These are phyloP conservation scores for Cenopis cana DNA, from an alignment of 2,888 invertebrate species.

Conservation along the genomic window DNA sequence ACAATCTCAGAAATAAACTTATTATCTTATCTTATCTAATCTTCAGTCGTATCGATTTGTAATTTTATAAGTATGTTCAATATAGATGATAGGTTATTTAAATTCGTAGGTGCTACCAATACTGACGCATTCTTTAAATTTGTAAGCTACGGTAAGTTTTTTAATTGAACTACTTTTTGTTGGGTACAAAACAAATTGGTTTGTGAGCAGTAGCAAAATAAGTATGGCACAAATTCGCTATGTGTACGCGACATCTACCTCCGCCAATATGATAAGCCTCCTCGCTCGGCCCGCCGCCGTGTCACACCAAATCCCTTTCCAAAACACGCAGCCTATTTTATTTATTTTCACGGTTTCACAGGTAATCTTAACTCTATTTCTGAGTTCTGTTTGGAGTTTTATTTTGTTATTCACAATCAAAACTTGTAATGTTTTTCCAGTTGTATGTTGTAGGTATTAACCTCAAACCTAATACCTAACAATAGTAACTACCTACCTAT, in stretches of 20 bases:
- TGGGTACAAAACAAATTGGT: background rate
- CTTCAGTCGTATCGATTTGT: too few relatives aligned
- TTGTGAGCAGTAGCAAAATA: conserved; percentile 1
- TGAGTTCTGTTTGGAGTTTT: background rate
- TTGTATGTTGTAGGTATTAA: too few relatives aligned
- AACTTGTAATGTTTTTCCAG: background rate
- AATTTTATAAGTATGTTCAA: too few relatives aligned
- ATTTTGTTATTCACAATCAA: conserved; percentile 3
- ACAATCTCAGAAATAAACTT: too few relatives aligned
- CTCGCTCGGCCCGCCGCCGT: conserved; percentile 59
- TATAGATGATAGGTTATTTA: too few relatives aligned
- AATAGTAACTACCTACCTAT: too few relatives aligned
- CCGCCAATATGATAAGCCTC: conserved; percentile 66
- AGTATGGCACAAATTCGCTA: conserved; percentile 1
- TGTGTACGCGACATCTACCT: conserved; percentile 51
- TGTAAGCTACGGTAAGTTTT: too few relatives aligned
- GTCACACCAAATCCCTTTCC: conserved; percentile 70
- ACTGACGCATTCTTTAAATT: too few relatives aligned
- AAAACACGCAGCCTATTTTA: conserved; percentile 65
- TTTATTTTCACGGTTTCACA: conserved; percentile 49
- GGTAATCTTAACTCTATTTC: background rate
- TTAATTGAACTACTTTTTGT: background rate
- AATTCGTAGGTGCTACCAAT: too few relatives aligned
- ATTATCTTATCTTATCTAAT: too few relatives aligned
- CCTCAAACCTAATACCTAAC: too few relatives aligned